phyloP scores from a whole-genome alignment of 1,140 invertebrate species.

The Stegodyphus mimosarum region DNA sequence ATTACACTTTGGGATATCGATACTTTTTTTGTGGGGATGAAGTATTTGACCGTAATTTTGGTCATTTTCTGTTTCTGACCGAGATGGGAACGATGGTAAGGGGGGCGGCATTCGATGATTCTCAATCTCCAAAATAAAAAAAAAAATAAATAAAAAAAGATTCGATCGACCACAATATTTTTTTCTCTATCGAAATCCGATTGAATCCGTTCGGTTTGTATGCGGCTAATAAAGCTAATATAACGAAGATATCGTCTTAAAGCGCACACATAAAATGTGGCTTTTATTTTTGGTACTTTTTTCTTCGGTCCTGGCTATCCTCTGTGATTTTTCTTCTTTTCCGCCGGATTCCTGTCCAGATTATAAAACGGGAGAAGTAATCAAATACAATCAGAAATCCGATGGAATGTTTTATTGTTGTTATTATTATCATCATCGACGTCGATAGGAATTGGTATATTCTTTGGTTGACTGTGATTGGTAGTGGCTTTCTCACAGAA shows the following conservation, averaged over 20 bases:
- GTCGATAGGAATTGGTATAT: neutral
- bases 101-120: neutral
- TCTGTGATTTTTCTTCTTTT: neutral
- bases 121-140: constrained; percentile 17
- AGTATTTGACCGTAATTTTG: constrained; percentile 60
- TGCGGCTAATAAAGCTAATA: constrained; percentile 48
- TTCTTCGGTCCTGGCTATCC: neutral
- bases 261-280: neutral
- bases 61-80: constrained; percentile 57
- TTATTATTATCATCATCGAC: neutral
- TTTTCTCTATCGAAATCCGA: constrained; percentile 46
- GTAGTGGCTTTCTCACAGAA: constrained; percentile 13
- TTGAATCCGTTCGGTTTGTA: constrained; percentile 18
- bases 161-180: constrained; percentile 31
- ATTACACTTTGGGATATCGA: constrained; percentile 53
- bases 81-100: neutral
- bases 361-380: constrained; percentile 33
- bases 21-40: constrained; percentile 33
- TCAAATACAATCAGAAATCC: constrained; percentile 42
- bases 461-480: constrained; percentile 8
- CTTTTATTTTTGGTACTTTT: neutral
- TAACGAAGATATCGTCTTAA: constrained; percentile 35
- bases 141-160: neutral
- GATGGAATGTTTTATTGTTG: constrained; percentile 11
- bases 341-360: neutral